These are phyloP conservation scores for Palythoa heliodiscus DNA, from an alignment of 92 coral and sea anemone species.

Conservation along the genomic window DNA sequence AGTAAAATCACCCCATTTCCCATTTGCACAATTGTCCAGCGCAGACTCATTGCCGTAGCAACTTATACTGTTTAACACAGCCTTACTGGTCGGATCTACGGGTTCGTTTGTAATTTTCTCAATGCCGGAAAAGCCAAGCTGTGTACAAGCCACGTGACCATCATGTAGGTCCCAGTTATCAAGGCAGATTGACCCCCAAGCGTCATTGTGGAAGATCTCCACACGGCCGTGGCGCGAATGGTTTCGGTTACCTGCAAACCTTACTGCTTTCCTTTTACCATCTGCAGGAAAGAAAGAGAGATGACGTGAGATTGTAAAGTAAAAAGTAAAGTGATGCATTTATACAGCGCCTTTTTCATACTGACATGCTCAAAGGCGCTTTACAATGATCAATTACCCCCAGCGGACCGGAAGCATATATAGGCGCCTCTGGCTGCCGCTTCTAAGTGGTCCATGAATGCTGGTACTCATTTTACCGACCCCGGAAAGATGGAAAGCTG, in stretches of 20 bases:
- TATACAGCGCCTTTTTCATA: no score
- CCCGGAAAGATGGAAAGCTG: no score
- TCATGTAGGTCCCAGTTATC: constrained; percentile 71
- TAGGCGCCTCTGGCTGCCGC: no score
- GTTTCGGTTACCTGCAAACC: constrained; percentile 22
- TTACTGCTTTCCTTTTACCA: constrained; percentile 21
- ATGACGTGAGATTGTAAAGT: no score
- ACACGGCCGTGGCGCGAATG: constrained; percentile 79
- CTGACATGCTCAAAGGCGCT: no score
- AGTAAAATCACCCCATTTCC: constrained; percentile 64
- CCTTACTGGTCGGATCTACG: constrained; percentile 55
- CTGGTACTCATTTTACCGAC: no score
- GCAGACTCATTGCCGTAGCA: constrained; percentile 79
- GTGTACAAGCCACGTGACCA: constrained; percentile 75
- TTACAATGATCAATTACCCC: no score
- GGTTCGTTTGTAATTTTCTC: constrained; percentile 23
- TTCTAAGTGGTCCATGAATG: no score
- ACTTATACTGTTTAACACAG: constrained; percentile 63
- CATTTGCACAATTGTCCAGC: constrained; percentile 61
- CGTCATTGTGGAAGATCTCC: constrained; percentile 73
- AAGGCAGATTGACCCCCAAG: constrained; percentile 77
- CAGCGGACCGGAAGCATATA: no score
- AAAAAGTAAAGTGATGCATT: no score
- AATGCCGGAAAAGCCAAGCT: constrained; percentile 69
- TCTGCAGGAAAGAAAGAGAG: neutral